phyloP scores from a whole-genome alignment of 1,140 invertebrate species.

The Cecropterus lyciades region DNA sequence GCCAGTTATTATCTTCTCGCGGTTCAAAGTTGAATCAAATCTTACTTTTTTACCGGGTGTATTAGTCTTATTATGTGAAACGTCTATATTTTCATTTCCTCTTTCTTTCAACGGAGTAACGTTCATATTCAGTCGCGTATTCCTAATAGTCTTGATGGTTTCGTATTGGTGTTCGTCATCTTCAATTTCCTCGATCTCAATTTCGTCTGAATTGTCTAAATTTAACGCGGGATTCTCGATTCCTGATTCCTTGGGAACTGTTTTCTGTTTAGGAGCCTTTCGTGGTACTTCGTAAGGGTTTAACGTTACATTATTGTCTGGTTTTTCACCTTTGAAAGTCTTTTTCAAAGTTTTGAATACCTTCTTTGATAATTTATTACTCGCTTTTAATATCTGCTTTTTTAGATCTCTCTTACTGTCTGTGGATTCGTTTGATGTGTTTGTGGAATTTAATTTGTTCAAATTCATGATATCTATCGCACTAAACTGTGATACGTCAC shows the following conservation, averaged over 20 bases:
- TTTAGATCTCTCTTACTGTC: conserved; percentile 69
- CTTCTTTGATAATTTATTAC: conserved; percentile 77
- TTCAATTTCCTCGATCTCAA: conserved; percentile 72
- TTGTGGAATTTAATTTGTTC: conserved; percentile 60
- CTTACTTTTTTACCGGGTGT: conserved; percentile 78
- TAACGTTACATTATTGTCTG: conserved; percentile 58
- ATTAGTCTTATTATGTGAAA: conserved; percentile 58
- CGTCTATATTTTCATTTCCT: conserved; percentile 54
- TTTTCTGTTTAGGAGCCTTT: conserved; percentile 65
- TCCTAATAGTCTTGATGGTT: conserved; percentile 73
- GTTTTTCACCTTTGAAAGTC: conserved; percentile 78
- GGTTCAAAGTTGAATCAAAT: conserved; percentile 81
- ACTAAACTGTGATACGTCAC: conserved; percentile 76
- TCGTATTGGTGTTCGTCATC: conserved; percentile 76
- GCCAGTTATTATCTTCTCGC: conserved; percentile 80
- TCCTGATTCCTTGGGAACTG: conserved; percentile 58
- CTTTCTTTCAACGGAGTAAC: conserved; percentile 72
- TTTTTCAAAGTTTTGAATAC: conserved; percentile 80
- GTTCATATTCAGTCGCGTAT: conserved; percentile 73
- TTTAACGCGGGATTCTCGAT: conserved; percentile 79
- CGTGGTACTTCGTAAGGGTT: conserved; percentile 81
- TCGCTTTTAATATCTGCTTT: conserved; percentile 64
- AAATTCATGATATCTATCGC: conserved; percentile 77
- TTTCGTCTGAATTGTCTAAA: conserved; percentile 79
- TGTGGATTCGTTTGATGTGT: conserved; percentile 62